These are phyloP conservation scores for Hydriomena furcata DNA, from an alignment of 2,888 invertebrate species.

Conservation along the genomic window DNA sequence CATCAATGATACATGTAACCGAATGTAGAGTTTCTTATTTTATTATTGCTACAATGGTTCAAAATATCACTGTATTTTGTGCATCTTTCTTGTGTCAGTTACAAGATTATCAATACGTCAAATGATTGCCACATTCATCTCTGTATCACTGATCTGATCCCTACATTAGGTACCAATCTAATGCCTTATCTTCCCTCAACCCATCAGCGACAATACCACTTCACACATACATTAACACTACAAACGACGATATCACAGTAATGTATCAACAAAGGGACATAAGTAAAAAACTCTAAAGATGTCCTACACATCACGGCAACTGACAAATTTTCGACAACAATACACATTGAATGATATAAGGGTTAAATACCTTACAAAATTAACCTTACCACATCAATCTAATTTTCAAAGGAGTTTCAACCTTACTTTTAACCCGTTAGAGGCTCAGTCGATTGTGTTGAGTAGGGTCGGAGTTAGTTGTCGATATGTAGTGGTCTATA, in stretches of 20 bases:
- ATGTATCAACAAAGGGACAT: constrained; percentile 58
- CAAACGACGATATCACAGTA: constrained; percentile 64
- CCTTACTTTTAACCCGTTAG: constrained; percentile 34
- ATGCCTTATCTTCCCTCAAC: constrained; percentile 18
- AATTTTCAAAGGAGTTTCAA: constrained; percentile 29
- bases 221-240: constrained; percentile 57
- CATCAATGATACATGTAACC: too few relatives aligned
- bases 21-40: too few relatives aligned
- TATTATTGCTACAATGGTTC: too few relatives aligned
- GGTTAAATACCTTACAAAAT: constrained; percentile 66
- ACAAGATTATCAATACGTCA: constrained; percentile 18
- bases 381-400: constrained; percentile 15
- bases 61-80: too few relatives aligned
- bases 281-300: constrained; percentile 47
- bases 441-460: constrained; percentile 22
- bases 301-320: constrained; percentile 70
- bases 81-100: background rate
- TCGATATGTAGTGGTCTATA: constrained; percentile 68
- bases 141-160: constrained; percentile 14
- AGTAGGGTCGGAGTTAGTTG: constrained; percentile 47
- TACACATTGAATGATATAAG: constrained; percentile 63
- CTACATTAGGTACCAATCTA: constrained; percentile 13
- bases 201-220: constrained; percentile 43
- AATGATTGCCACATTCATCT: constrained; percentile 7
- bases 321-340: constrained; percentile 81